These are phyloP conservation scores for Caerostris extrusa DNA, from an alignment of 1,140 invertebrate genomes.

Conservation along the genomic window DNA sequence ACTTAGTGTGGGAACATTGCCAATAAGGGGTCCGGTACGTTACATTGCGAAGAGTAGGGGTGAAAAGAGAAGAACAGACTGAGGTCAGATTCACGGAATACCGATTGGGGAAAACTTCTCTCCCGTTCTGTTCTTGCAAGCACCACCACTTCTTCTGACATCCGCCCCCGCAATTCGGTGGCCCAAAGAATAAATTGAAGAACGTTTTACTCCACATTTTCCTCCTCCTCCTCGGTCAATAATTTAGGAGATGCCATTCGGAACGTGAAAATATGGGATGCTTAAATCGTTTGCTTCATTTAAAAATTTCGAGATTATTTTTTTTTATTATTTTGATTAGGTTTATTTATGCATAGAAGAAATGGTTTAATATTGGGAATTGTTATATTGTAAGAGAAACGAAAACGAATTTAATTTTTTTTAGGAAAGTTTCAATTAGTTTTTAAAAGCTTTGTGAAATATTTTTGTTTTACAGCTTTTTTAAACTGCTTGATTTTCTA, in stretches of 20 bases:
- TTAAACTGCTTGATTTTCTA: no score
- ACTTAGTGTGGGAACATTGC: constrained; percentile 45
- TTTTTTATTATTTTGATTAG: no score
- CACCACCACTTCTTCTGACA: not conserved
- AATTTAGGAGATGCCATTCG: not conserved
- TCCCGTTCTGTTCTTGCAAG: not conserved
- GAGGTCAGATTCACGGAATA: constrained; percentile 7
- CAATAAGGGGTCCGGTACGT: constrained; percentile 61
- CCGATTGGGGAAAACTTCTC: constrained; percentile 24
- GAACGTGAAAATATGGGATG: not conserved
- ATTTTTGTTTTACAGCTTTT: no score
- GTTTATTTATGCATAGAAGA: no score
- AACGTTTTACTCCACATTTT: not conserved
- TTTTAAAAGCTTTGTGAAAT: no score
- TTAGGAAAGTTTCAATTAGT: no score
- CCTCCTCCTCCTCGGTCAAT: not conserved
- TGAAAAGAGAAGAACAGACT: not conserved
- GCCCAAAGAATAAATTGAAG: constrained; percentile 18
- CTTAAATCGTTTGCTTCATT: not conserved
- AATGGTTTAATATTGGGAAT: no score
- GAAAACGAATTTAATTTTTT: no score
- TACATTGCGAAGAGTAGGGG: constrained; percentile 50
- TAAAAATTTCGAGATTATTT: not conserved
- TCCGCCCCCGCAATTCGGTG: not conserved
- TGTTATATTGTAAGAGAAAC: no score